A percentile compares a stretch with the other conserved stretches of the same genome.
Evolutionary conservation across 2,797 vertebrate species (phyloP).

Genomic region (Myiotriccus ornatus): DNA sequence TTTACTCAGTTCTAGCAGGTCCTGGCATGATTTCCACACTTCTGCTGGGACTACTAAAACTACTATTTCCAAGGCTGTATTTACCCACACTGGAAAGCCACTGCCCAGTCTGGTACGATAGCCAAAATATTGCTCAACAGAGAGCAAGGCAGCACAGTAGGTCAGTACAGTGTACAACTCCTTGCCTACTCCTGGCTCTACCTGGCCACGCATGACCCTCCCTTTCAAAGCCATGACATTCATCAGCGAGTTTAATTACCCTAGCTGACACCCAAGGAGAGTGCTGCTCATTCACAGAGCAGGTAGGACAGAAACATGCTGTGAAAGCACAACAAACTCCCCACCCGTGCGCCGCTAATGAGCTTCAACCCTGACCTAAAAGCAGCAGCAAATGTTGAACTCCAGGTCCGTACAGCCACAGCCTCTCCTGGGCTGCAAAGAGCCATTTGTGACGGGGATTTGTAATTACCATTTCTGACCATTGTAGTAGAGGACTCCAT

Average conservation of each 20-base stretch:
- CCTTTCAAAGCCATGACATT: background rate
- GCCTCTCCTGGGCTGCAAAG: background rate
- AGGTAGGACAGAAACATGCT: constrained; percentile 19
- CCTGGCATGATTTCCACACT: background rate
- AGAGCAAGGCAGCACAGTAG: background rate
- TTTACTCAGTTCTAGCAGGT: background rate
- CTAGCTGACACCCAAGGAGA: background rate
- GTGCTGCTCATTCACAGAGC: background rate
- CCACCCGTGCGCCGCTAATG: background rate
- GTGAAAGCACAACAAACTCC: constrained; percentile 9
- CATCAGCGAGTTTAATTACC: background rate
- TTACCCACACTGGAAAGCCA: background rate
- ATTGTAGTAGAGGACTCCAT: background rate
- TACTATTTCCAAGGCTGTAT: background rate
- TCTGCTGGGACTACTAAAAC: constrained; percentile 18
- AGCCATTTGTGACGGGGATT: fast-evolving
- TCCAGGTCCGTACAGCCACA: background rate
- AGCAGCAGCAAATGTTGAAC: background rate
- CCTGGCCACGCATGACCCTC: background rate
- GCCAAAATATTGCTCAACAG: background rate
- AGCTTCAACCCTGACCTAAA: constrained; percentile 38
- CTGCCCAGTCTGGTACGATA: background rate
- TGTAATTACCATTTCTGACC: background rate
- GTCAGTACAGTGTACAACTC: background rate
- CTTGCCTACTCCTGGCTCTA: background rate